Percentiles rank a stretch among this genome's conserved stretches.
These are phyloP conservation scores for Eupeodes corollae DNA, from an alignment of 1,140 invertebrate genomes.

Conservation along the genomic window DNA sequence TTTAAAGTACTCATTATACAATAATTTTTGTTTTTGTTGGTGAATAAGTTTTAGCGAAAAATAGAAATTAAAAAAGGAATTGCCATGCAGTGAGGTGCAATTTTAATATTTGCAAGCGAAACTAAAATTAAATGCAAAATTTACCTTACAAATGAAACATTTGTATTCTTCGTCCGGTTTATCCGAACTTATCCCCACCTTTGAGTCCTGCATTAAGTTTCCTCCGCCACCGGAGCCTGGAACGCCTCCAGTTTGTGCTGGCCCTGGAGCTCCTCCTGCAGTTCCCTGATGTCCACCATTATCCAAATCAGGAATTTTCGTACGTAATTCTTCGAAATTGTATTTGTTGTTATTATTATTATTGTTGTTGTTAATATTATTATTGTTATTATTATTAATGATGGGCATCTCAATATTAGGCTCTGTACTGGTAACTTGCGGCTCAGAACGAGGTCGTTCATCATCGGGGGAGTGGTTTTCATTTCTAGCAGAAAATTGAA, in stretches of 20 bases:
- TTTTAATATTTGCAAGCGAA: too few relatives aligned
- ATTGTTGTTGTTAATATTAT: conserved; percentile 7
- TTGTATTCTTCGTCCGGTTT: conserved; percentile 38
- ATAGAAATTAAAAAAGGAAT: too few relatives aligned
- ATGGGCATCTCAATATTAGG: conserved; percentile 21
- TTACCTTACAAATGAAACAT: conserved; percentile 40
- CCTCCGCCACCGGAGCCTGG: conserved; percentile 2
- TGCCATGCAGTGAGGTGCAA: too few relatives aligned
- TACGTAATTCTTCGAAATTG: conserved; percentile 20
- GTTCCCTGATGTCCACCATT: conserved; percentile 3
- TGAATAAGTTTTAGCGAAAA: too few relatives aligned
- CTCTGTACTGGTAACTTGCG: conserved; percentile 33
- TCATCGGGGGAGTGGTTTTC: conserved; percentile 29
- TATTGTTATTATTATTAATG: conserved; percentile 29
- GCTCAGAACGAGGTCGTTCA: conserved; percentile 30
- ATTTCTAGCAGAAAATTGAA: neutral
- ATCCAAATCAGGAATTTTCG: conserved; percentile 2
- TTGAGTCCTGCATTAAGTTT: conserved; percentile 35
- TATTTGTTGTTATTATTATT: conserved; percentile 22
- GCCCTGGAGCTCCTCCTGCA: neutral
- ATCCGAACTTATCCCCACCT: conserved; percentile 37
- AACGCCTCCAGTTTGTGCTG: neutral
- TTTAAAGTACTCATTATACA: too few relatives aligned
- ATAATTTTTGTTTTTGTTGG: too few relatives aligned
- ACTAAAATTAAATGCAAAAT: conserved; percentile 6